Base-by-base conservation (phyloP, 1,140 invertebrate species). In the Stratiolaelaps scimitus region DNA sequence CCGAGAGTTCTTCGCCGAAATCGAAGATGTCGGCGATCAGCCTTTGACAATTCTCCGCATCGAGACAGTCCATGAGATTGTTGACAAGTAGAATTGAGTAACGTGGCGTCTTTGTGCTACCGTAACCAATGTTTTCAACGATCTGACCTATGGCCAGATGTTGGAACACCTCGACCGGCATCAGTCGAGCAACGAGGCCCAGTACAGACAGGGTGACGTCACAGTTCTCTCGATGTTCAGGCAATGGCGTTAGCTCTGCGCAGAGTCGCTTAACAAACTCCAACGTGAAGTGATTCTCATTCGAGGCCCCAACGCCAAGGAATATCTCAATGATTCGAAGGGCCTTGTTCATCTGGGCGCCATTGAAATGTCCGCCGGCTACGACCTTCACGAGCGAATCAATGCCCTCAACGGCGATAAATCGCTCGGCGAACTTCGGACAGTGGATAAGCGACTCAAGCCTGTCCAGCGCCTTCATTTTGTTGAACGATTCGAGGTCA, bases 321-420 rank as follows among this genome's bases (percentile, higher is more conserved):
- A 60, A 34, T 17, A 60, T 23, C 26, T 34, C 15, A 4, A 60
- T 60, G 23, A 60, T 26, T 17, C 34, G 26, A 26, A 60, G 34
- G 53, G 53, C 53, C 26, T 60, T 60, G 53, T 60, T 17, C 53
- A 60, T 60, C 15, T 26, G 26, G 2, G 20, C 1, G 17, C 53
- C 53, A 26, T 60, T 60, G 23, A 60, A 60, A 26, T 60, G 53
- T 6, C 53, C 53, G 15, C 53, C 53, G 26, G 53, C 53, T 19
- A 60, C 23, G 17, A 34, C 53, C 34, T 60, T 60, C 20, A 34
- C 34, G 13, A 60, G 10, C n/a, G 53, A 60, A 26, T 60, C 26
- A 26, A 60, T 60, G 34, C 53, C 53, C 34, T 60, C 53, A 23
- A 60, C 53, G 2, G 53, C 53, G 26, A 60, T 26, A 60, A 60